These are phyloP conservation scores for Agrenia bidenticulata DNA, from an alignment of 2,888 invertebrate genomes.

Conservation along the genomic window DNA sequence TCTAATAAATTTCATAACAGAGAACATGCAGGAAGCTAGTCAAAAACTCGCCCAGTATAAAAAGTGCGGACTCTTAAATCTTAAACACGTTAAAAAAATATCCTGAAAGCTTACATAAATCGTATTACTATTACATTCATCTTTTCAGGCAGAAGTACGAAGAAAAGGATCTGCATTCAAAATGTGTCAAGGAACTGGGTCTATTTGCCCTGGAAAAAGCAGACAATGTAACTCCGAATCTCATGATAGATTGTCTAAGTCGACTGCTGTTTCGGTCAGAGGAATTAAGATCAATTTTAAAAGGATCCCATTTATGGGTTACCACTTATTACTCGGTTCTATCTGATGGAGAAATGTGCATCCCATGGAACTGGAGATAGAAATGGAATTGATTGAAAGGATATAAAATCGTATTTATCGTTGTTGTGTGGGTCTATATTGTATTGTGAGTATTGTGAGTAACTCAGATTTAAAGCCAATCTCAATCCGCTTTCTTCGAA, in stretches of 20 bases:
- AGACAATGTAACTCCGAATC: conserved; percentile 83
- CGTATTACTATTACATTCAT: no score
- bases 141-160: conserved; percentile 71
- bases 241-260: conserved; percentile 83
- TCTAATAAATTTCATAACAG: conserved; percentile 77
- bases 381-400: conserved; percentile 38
- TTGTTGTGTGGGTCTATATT: background rate
- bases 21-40: conserved; percentile 73
- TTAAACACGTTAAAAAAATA: background rate
- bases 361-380: conserved; percentile 85
- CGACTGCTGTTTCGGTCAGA: conserved; percentile 62
- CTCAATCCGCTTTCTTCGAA: no score
- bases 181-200: conserved; percentile 66
- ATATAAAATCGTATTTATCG: background rate
- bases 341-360: conserved; percentile 84
- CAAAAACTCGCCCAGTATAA: conserved; percentile 71
- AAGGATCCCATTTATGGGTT: conserved; percentile 72
- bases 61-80: conserved; percentile 66
- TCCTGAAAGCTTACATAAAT: background rate
- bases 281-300: conserved; percentile 60
- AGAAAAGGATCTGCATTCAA: conserved; percentile 71
- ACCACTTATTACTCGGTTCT: conserved; percentile 90
- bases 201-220: conserved; percentile 79
- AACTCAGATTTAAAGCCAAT: no score
- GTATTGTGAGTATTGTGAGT: no score